A percentile compares a stretch with the other conserved stretches of the same genome.
Evolutionary conservation across 2,113 vertebrate genomes (phyloP).

Genomic region (Cyanoliseus patagonus): DNA sequence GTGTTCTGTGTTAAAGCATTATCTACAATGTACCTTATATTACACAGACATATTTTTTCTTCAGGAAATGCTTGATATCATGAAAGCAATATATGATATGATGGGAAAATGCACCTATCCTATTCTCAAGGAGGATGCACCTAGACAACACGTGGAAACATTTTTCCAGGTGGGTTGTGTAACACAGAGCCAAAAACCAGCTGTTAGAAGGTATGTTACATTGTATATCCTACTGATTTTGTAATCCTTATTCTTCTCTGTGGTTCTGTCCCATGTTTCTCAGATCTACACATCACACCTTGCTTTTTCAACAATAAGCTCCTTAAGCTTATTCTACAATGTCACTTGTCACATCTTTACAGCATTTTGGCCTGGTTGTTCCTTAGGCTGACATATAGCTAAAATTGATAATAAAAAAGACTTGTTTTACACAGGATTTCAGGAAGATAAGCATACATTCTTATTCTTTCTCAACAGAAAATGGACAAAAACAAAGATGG

Average conservation of each 20-base stretch:
- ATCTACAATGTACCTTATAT: neutral
- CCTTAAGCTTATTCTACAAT: neutral
- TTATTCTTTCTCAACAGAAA: conserved; percentile 82
- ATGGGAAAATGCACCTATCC: conserved; percentile 99
- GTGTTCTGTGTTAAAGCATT: neutral
- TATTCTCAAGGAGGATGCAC: conserved; percentile 91
- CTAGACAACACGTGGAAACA: conserved; percentile 92
- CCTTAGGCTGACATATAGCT: neutral
- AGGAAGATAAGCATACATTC: neutral
- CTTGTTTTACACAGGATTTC: neutral
- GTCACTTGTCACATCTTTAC: neutral
- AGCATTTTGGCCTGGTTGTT: neutral
- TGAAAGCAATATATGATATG: conserved; percentile 99
- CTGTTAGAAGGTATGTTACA: neutral
- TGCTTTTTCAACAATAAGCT: neutral
- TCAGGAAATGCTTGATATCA: conserved; percentile 98
- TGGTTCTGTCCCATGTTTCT: neutral
- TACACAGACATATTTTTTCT: neutral
- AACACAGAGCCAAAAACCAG: neutral
- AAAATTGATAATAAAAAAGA: neutral
- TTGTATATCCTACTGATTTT: neutral
- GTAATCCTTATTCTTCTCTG: neutral
- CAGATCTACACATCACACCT: neutral
- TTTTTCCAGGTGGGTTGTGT: conserved; percentile 88
- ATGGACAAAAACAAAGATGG: conserved; percentile 99